phyloP scores from a whole-genome alignment of 2,888 invertebrate species.

The Aporophyla lueneburgensis region DNA sequence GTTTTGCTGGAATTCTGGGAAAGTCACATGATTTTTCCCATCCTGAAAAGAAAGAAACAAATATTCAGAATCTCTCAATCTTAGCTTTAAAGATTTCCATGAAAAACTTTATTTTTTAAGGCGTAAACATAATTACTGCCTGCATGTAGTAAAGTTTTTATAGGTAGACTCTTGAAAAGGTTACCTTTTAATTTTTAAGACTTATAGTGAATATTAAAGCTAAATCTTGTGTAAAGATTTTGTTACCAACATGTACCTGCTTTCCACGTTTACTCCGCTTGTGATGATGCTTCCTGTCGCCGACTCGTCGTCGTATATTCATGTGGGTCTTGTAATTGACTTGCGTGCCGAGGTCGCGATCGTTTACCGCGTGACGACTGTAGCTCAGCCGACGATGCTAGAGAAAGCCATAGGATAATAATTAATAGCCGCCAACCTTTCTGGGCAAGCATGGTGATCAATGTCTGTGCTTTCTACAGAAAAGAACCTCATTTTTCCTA shows the following conservation, averaged over 20 bases:
- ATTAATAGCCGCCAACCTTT: no score
- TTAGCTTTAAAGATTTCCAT: neutral
- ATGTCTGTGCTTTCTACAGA: no score
- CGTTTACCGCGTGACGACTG: conserved; percentile 97
- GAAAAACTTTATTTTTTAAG: neutral
- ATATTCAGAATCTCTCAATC: neutral
- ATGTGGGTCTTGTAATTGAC: conserved; percentile 97
- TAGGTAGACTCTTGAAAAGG: no score
- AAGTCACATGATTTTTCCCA: conserved; percentile 97
- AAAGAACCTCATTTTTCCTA: no score
- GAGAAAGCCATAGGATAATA: no score
- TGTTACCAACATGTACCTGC: conserved; percentile 90
- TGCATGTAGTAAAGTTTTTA: neutral
- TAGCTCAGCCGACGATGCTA: conserved; percentile 96
- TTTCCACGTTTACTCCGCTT: conserved; percentile 96
- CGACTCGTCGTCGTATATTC: conserved; percentile 96
- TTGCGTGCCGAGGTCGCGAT: conserved; percentile 96
- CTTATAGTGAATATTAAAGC: neutral
- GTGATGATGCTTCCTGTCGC: conserved; percentile 96
- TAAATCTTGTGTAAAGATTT: neutral
- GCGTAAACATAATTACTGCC: neutral
- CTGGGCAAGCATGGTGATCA: no score
- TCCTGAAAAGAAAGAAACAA: conserved; percentile 90
- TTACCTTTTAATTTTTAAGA: neutral
- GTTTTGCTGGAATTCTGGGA: conserved; percentile 97